Conservation (phyloP, 1,140 invertebrate genomes). For the Drosophila baimaii region DNA sequence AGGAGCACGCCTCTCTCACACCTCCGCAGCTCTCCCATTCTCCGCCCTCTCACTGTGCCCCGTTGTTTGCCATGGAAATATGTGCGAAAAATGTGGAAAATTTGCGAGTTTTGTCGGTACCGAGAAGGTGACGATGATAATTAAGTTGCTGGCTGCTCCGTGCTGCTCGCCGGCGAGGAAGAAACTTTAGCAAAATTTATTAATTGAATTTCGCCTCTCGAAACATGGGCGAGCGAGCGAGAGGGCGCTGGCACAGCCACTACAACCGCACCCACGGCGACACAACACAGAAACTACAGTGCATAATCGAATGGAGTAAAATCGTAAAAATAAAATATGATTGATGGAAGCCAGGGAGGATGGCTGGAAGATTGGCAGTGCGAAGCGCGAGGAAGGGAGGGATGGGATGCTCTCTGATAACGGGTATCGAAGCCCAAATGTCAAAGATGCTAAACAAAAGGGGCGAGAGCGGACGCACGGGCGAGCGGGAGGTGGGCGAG, state of each 20-base stretch:
- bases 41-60: neutral
- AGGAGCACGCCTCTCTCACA: neutral
- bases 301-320: constrained; percentile 2
- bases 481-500: neutral
- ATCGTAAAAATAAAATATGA: constrained; percentile 42
- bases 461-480: constrained; percentile 1
- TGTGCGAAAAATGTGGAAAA: constrained; percentile 54
- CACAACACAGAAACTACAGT: constrained; percentile 4
- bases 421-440: constrained; percentile 40
- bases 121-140: constrained; percentile 49
- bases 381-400: neutral
- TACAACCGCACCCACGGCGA: constrained; percentile 36
- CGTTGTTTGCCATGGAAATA: constrained; percentile 31
- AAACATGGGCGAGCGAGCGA: neutral
- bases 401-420: constrained; percentile 34
- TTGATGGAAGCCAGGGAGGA: constrained; percentile 5
- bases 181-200: constrained; percentile 60
- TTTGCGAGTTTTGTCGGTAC: constrained; percentile 32
- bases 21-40: neutral
- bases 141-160: constrained; percentile 61
- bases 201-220: constrained; percentile 62
- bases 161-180: constrained; percentile 5
- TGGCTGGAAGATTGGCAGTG: neutral
- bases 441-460: constrained; percentile 61
- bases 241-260: constrained; percentile 7